These are phyloP conservation scores for Buphagus erythrorhynchus DNA, from an alignment of 2,797 vertebrate genomes.

Conservation along the genomic window DNA sequence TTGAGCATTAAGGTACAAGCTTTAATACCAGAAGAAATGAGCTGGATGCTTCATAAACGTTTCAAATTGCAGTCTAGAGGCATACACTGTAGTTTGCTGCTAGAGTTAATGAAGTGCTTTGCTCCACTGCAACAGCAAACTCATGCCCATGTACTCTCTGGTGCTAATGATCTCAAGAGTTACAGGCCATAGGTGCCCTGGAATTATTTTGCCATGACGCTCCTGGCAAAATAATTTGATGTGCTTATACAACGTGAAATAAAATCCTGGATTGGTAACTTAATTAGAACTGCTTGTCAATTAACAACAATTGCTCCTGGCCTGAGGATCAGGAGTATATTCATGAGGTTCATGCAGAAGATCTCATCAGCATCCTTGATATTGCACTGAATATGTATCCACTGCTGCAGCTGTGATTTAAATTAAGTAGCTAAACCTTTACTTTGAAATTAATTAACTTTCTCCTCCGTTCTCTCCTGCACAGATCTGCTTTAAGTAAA, in stretches of 20 bases:
- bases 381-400: neutral
- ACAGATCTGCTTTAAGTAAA: neutral
- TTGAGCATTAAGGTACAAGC: neutral
- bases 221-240: constrained; percentile 40
- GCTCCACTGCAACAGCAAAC: neutral
- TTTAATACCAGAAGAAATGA: neutral
- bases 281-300: constrained; percentile 54
- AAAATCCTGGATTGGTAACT: constrained; percentile 35
- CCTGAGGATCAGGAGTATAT: neutral
- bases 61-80: constrained; percentile 1
- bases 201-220: neutral
- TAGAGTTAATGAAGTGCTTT: constrained; percentile 5
- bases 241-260: neutral
- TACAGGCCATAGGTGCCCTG: neutral
- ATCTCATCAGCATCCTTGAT: neutral
- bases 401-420: neutral
- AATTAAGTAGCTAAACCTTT: neutral
- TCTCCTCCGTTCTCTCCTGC: neutral
- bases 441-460: neutral
- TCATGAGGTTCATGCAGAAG: neutral
- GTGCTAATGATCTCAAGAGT: neutral
- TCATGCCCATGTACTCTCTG: neutral
- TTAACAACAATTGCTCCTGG: constrained; percentile 2
- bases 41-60: neutral
- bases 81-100: neutral